Evolutionary conservation across 2,888 invertebrate species (phyloP).

Genomic region (Leucoptera coffeella): DNA sequence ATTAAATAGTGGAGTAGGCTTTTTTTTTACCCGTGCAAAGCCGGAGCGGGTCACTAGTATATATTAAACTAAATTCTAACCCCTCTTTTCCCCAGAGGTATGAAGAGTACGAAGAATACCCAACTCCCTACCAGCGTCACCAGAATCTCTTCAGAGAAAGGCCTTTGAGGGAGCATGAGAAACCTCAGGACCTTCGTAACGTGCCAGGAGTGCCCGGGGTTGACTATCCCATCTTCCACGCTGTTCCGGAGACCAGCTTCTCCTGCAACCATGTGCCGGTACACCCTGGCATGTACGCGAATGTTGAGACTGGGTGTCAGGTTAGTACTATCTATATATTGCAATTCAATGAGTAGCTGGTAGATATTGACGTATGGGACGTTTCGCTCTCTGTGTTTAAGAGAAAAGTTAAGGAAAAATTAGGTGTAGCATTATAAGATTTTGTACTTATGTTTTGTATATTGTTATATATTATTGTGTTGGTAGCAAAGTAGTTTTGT

Average conservation of each 20-base stretch:
- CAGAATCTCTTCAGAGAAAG: slow-evolving; percentile 22
- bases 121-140: slow-evolving; percentile 21
- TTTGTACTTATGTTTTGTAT: too few relatives aligned
- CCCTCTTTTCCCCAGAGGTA: slow-evolving; percentile 19
- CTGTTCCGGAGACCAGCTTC: slow-evolving; percentile 73
- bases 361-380: too few relatives aligned
- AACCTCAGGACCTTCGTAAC: slow-evolving; percentile 71
- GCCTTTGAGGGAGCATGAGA: slow-evolving; percentile 52
- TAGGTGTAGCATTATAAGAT: too few relatives aligned
- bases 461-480: too few relatives aligned
- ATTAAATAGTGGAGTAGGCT: too few relatives aligned
- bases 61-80: not conserved
- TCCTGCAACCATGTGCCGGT: slow-evolving; percentile 73
- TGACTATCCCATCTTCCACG: slow-evolving; percentile 75
- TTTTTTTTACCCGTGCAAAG: too few relatives aligned
- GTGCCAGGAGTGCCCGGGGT: slow-evolving; percentile 75
- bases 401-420: too few relatives aligned
- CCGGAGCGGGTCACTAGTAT: too few relatives aligned
- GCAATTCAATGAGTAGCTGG: too few relatives aligned
- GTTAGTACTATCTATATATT: too few relatives aligned
- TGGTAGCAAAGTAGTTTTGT: too few relatives aligned
- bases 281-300: slow-evolving; percentile 85
- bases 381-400: too few relatives aligned
- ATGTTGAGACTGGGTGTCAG: slow-evolving; percentile 83
- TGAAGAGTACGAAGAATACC: slow-evolving; percentile 14